A percentile compares a stretch with the other conserved stretches of the same genome.
phyloP scores from a whole-genome alignment of 2,113 vertebrate species.

The Paramormyrops kingsleyae region DNA sequence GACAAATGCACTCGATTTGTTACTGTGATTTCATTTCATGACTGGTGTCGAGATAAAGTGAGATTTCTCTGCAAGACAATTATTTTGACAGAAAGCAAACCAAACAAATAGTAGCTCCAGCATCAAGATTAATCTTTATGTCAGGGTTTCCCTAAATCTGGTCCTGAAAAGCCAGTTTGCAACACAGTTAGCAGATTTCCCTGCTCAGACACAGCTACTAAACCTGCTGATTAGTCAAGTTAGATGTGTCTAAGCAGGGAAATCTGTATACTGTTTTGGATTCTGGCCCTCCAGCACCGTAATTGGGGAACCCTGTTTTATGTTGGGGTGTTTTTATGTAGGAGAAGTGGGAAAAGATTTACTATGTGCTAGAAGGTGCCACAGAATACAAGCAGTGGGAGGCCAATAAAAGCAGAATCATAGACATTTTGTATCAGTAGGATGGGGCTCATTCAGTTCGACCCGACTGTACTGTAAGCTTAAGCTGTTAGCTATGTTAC shows the following conservation, averaged over 20 bases:
- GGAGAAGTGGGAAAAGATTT: neutral
- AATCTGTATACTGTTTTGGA: neutral
- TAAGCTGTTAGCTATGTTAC: neutral
- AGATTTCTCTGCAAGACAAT: neutral
- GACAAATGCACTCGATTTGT: neutral
- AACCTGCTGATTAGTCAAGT: neutral
- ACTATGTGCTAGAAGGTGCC: neutral
- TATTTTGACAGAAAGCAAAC: neutral
- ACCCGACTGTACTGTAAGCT: neutral
- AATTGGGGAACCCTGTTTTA: neutral
- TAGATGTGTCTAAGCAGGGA: neutral
- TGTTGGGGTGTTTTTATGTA: neutral
- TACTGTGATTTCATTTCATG: neutral
- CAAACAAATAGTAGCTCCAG: neutral
- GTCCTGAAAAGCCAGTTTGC: neutral
- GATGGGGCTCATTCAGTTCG: neutral
- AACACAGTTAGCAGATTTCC: neutral
- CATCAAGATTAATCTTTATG: neutral
- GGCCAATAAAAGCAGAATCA: neutral
- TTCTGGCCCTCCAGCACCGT: neutral
- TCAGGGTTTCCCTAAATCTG: neutral
- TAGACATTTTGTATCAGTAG: neutral
- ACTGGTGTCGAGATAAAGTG: neutral
- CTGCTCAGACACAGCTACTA: neutral
- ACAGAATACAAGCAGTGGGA: neutral